phyloP scores from a whole-genome alignment of 2,888 invertebrate species.

The Drosophila rellima region DNA sequence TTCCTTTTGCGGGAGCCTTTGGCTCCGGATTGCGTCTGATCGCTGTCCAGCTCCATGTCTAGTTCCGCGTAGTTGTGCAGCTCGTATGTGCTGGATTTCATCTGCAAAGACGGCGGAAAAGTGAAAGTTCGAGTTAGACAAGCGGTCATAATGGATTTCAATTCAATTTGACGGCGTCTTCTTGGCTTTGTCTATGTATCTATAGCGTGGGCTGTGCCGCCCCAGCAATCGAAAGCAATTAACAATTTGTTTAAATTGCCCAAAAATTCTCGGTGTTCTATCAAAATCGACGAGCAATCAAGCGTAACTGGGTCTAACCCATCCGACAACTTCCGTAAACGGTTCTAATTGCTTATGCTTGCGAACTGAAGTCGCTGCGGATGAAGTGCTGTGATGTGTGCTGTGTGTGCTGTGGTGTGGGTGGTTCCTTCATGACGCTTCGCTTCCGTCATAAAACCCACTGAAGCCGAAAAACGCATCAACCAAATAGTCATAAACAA shows the following conservation, averaged over 20 bases:
- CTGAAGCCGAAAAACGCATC: constrained; percentile 77
- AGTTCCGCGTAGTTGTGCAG: constrained; percentile 76
- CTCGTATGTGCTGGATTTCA: constrained; percentile 76
- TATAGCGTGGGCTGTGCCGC: constrained; percentile 55
- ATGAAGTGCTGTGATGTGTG: constrained; percentile 26
- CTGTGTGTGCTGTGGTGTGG: constrained; percentile 41
- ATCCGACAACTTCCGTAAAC: constrained; percentile 69
- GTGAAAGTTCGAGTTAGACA: constrained; percentile 41
- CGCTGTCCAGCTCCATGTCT: constrained; percentile 53
- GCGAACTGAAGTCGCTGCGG: constrained; percentile 58
- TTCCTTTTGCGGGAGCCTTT: constrained; percentile 67
- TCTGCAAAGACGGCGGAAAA: constrained; percentile 55
- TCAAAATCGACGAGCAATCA: constrained; percentile 49
- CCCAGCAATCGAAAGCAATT: constrained; percentile 69
- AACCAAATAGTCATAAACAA: constrained; percentile 65
- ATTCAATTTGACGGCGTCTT: constrained; percentile 18
- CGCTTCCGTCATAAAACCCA: constrained; percentile 65
- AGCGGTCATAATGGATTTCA: constrained; percentile 18
- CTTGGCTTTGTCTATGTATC: neutral
- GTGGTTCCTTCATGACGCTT: constrained; percentile 57
- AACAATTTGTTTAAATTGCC: constrained; percentile 68
- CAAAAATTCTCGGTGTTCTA: constrained; percentile 36
- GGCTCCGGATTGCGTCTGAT: constrained; percentile 2
- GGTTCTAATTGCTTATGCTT: constrained; percentile 62
- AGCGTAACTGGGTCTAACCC: constrained; percentile 61